Evolutionary conservation across 1,140 invertebrate genomes (phyloP), one percentile per base, ranked within the genome.

Genomic region (Hermatobates lingyangjiaoensis): DNA sequence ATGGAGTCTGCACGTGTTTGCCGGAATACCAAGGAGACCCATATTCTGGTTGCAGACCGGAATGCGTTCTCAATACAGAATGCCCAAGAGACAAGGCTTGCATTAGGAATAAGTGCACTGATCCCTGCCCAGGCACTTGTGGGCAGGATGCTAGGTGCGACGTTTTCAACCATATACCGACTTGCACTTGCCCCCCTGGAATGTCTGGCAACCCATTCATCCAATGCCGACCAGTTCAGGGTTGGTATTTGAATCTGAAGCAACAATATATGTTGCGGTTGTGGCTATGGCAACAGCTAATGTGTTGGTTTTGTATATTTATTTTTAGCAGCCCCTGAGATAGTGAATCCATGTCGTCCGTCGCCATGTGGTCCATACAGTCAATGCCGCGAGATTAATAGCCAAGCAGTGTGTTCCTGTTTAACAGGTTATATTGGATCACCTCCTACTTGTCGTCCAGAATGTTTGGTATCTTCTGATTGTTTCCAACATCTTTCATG

Each of bases 131-230:
- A 42, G 68, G 67, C 45, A 66, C 66, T 12, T 75, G 73, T 63
- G 73, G 72, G 10, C 57, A 63, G 51, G 70, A 69, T 57, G 70
- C 73, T 7, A 57, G 66, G 21, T 75, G 74, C 58, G 62, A 63
- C 42, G 67, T 71, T 3, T 56, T 63, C n/a, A 69, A 70, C 58
- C 67, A 73, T 51, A 64, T 67, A 38, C 66, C 72, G 3, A 64
- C 66, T 2, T 75, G 74, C 54, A 64, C 58, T 52, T 74, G 71
- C 58, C 62, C 74, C 1, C 60, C 66, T 14, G 77, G 79, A 45
- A 75, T 74, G 59, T 79, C 75, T 40, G 81, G 83, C 30, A 79
- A 85, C 71, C 82, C 83, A 39, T 83, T 83, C 59, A 63, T 70
- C 4, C 66, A 75, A 56, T 84, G 80, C 58, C 76, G 72, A 14